These are phyloP conservation scores for Ceratosolen solmsi DNA, from an alignment of 1,140 invertebrate species.

Conservation along the genomic window DNA sequence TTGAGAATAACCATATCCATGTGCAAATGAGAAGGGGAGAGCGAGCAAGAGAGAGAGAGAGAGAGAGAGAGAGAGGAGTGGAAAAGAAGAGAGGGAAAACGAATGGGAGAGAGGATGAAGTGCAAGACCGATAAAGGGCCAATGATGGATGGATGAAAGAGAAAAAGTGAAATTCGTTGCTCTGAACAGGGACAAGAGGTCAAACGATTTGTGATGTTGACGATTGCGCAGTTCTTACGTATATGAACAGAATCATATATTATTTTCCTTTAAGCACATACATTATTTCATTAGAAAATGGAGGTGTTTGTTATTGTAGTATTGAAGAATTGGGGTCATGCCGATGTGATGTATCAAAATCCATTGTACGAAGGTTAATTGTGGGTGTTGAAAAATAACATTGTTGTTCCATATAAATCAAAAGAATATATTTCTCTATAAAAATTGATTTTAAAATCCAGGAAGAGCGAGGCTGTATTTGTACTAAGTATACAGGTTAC, in stretches of 20 bases:
- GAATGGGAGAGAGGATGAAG: neutral
- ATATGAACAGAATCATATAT: neutral
- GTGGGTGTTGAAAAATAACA: neutral
- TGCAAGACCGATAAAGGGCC: neutral
- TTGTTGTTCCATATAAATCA: neutral
- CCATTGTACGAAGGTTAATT: neutral
- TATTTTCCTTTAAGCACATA: neutral
- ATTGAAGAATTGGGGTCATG: neutral
- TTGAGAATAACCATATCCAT: neutral
- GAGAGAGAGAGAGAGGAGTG: constrained; percentile 22
- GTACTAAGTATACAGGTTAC: neutral
- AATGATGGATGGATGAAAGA: neutral
- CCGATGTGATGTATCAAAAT: too few relatives aligned
- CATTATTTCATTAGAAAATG: too few relatives aligned
- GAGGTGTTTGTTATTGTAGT: too few relatives aligned
- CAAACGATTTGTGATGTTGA: neutral
- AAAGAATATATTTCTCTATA: neutral
- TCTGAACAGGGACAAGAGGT: neutral
- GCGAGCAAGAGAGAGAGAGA: constrained; percentile 36
- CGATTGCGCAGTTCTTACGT: neutral
- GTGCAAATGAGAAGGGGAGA: constrained; percentile 32
- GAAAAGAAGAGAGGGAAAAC: neutral
- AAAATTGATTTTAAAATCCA: neutral
- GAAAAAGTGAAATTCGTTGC: neutral
- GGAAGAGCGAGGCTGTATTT: neutral